Percentiles rank a stretch among this genome's conserved stretches.
Evolutionary conservation across 2,888 invertebrate genomes (phyloP).

Genomic region (Patella caerulea): DNA sequence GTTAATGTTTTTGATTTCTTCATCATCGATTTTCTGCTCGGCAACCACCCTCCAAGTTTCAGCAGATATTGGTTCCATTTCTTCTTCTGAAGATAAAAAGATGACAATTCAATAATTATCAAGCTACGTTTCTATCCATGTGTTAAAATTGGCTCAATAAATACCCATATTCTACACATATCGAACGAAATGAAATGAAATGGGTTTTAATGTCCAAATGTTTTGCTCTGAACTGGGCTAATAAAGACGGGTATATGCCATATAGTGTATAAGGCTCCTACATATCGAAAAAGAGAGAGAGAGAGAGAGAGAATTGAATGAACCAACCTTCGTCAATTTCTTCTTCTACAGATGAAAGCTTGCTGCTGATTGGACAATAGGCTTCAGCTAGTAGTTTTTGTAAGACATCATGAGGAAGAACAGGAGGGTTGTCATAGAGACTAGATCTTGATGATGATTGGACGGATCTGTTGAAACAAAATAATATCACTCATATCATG

Average conservation of each 20-base stretch:
- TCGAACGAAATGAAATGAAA: no score
- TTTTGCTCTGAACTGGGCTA: no score
- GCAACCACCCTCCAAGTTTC: slow-evolving; percentile 61
- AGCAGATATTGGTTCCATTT: slow-evolving; percentile 46
- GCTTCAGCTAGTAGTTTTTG: slow-evolving; percentile 63
- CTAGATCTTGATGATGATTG: slow-evolving; percentile 46
- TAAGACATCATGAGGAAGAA: slow-evolving; percentile 54
- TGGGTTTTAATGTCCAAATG: no score
- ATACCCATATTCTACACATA: no score
- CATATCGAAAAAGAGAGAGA: no score
- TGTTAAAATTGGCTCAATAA: no score
- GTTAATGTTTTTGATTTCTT: slow-evolving; percentile 28
- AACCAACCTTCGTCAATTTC: slow-evolving; percentile 29
- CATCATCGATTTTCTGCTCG: slow-evolving; percentile 42
- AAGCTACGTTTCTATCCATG: no score
- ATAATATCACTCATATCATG: no score
- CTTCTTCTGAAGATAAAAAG: slow-evolving; percentile 32
- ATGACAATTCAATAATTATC: neutral
- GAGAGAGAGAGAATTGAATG: no score
- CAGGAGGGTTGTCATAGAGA: slow-evolving; percentile 59
- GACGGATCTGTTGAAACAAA: slow-evolving; percentile 25
- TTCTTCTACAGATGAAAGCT: slow-evolving; percentile 50
- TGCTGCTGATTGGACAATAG: slow-evolving; percentile 52
- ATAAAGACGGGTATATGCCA: no score
- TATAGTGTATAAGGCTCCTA: no score